Base-by-base conservation (phyloP, 30 jellyfish, hydroid and myxozoan species). In the Hydractinia symbiolongicarpus region DNA sequence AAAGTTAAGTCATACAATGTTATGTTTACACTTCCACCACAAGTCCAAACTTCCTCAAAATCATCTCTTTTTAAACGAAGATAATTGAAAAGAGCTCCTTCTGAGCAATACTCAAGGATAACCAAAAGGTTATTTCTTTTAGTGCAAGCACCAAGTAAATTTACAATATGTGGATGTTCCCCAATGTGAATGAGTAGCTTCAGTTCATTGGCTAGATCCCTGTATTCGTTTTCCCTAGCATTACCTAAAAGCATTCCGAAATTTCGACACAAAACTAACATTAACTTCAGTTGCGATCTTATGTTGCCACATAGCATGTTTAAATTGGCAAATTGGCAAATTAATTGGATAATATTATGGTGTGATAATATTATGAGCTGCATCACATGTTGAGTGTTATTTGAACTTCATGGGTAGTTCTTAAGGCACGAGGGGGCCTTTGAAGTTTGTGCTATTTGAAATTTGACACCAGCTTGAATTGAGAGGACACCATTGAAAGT, bases 91-190 rank as follows among this genome's bases (percentile, higher is more conserved):
- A 88, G 62, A 61, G 82, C 87, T 57, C 98, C 98, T 71, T 92
- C 93, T 8, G 94, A 95, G 53, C 96, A 94, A 61, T 82, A 92
- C 62, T 92, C 98, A 16, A 92, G 73, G 55, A 92, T 83, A 54
- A 92, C 83, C 93, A 84, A 56, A 55, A 84, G 52, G 44, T 90
- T 95, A 30, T 81, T 85, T 86, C 96, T 94, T 83, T 73, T 86
- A 50, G 98, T 92, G 82, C 98, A 92, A 17, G 98, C 96, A 5
- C 98, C 98, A 50, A 92, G 89, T 52, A 92, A 68, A 70, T 87
- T 92, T 40, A 92, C 98, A 44, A 92, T 92, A 64, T 92, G 83
- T 30, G 75, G 75, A 72, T 92, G 95, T 57, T 86, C 90, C 17
- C 98, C 98, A 76, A 92, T 84, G 73, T 87, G 98, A n/a, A 86